Conservation (phyloP, 2,888 invertebrate species). For the Tetramorium bicarinatum region DNA sequence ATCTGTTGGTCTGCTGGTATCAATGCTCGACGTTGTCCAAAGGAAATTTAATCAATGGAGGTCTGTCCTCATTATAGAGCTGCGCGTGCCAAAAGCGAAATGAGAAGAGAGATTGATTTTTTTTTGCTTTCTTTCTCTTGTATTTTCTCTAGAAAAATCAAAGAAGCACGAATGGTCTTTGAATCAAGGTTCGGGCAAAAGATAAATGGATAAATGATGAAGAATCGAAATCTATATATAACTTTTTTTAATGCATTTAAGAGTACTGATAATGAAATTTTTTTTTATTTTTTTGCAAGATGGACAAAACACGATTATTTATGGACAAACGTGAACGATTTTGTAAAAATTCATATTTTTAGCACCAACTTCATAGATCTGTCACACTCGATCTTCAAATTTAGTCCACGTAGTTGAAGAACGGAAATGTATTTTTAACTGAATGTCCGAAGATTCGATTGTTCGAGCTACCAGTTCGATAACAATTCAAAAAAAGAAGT, state of each 20-base stretch:
- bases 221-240: too few species aligned
- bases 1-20: slow-evolving; percentile 11
- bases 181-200: not conserved
- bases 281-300: too few species aligned
- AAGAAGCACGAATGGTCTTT: not conserved
- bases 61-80: slow-evolving; percentile 26
- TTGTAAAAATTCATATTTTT: too few species aligned
- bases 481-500: not conserved
- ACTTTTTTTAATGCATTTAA: too few species aligned
- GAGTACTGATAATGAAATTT: too few species aligned
- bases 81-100: not conserved
- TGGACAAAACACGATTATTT: too few species aligned
- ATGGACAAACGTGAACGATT: too few species aligned
- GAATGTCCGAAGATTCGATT: not conserved
- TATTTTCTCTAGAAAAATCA: not conserved
- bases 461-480: not conserved
- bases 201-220: not conserved
- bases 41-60: slow-evolving; percentile 43
- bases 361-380: too few species aligned
- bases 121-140: not conserved
- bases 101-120: slow-evolving; percentile 9
- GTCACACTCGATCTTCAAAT: not conserved
- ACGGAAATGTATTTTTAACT: not conserved
- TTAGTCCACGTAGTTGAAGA: not conserved
- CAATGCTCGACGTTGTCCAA: slow-evolving; percentile 41